Evolutionary conservation across 2,888 invertebrate species (phyloP).

Genomic region (Phyllotreta striolata): DNA sequence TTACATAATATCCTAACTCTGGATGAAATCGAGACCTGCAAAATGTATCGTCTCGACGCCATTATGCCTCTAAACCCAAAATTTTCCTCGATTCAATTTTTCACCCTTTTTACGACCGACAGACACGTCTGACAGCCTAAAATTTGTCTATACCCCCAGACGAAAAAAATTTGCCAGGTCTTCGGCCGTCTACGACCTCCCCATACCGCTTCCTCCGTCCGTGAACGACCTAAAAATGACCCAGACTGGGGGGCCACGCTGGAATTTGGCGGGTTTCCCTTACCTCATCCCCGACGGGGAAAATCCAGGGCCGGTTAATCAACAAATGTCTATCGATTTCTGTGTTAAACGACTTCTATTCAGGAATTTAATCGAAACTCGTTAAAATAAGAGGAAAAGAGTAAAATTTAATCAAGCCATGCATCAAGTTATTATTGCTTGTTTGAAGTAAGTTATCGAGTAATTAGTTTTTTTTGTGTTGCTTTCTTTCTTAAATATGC

Average conservation of each 20-base stretch:
- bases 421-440: too few relatives aligned
- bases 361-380: too few relatives aligned
- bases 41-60: too few relatives aligned
- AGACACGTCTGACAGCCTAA: slow-evolving; percentile 22
- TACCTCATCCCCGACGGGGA: slow-evolving; percentile 18
- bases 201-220: slow-evolving; percentile 19
- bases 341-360: too few relatives aligned
- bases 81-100: not conserved
- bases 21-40: too few relatives aligned
- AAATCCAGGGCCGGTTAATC: slow-evolving; percentile 3
- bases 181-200: slow-evolving; percentile 31
- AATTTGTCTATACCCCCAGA: slow-evolving; percentile 17
- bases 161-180: slow-evolving; percentile 26
- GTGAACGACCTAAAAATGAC: slow-evolving; percentile 35
- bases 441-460: too few relatives aligned
- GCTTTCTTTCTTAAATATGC: too few relatives aligned
- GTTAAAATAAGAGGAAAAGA: too few relatives aligned
- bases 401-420: too few relatives aligned
- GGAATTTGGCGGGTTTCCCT: slow-evolving; percentile 19
- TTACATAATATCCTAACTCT: too few relatives aligned
- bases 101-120: not conserved
- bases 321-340: not conserved
- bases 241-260: slow-evolving; percentile 24
- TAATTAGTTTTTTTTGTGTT: too few relatives aligned
- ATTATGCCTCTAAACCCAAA: not conserved